These are phyloP conservation scores for Trichonephila clavata DNA, from an alignment of 1,140 invertebrate genomes.

Conservation along the genomic window DNA sequence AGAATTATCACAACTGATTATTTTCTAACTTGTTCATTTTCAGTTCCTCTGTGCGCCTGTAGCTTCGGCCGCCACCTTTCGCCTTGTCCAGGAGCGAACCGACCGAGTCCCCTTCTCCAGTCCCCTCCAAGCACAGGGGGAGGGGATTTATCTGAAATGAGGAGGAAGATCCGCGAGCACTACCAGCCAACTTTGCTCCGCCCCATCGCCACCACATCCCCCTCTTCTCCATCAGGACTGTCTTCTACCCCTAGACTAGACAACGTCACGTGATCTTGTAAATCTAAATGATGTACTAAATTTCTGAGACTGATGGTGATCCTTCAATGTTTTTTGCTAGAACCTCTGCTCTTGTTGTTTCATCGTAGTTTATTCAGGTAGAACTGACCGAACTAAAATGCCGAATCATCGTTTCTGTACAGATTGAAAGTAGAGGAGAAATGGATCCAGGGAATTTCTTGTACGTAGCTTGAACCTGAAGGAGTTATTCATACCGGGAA, in stretches of 20 bases:
- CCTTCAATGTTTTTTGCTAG: background rate
- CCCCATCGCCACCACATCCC: conserved; percentile 46
- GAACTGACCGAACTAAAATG: background rate
- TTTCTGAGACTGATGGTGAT: background rate
- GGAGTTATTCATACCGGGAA: no score
- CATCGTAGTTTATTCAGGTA: background rate
- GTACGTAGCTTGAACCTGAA: no score
- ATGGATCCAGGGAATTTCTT: no score
- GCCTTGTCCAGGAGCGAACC: conserved; percentile 38
- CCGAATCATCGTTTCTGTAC: no score
- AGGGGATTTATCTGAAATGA: conserved; percentile 10
- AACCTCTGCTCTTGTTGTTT: background rate
- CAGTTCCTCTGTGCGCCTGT: conserved; percentile 72
- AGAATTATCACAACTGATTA: no score
- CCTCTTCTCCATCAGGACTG: background rate
- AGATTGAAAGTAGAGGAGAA: no score
- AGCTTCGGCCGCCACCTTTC: conserved; percentile 68
- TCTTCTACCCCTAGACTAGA: background rate
- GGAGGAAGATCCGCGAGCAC: conserved; percentile 37
- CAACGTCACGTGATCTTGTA: background rate
- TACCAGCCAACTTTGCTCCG: conserved; percentile 51
- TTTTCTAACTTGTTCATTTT: background rate
- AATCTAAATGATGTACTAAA: background rate
- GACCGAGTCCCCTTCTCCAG: conserved; percentile 7
- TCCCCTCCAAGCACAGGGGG: background rate